A percentile compares a stretch with the other conserved stretches of the same genome.
Conservation (phyloP, 1,140 invertebrate species). For the Cherax destructor region DNA sequence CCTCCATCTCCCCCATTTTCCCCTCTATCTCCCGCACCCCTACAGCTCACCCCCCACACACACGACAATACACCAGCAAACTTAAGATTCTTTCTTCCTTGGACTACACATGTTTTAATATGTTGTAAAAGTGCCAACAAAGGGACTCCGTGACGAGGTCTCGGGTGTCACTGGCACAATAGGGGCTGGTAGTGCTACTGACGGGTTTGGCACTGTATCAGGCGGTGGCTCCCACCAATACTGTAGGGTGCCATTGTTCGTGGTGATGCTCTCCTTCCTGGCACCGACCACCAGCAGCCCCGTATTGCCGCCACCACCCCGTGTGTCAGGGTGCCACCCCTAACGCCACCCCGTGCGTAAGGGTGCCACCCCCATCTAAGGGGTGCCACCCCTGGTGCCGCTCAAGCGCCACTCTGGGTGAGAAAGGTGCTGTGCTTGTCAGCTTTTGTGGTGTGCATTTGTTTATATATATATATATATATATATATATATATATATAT, state of each 20-base stretch:
- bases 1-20: neutral
- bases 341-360: neutral
- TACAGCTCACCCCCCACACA: neutral
- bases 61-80: too few relatives aligned
- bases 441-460: neutral
- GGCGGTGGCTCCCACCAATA: neutral
- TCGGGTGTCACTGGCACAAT: constrained; percentile 15
- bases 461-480: neutral
- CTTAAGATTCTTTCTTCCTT: neutral
- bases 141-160: neutral
- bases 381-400: neutral
- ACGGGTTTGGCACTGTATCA: constrained; percentile 27
- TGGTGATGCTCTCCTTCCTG: neutral
- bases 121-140: constrained; percentile 30
- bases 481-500: neutral
- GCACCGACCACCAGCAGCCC: neutral
- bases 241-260: constrained; percentile 15
- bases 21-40: neutral
- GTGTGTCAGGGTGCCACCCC: neutral
- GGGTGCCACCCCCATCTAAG: neutral
- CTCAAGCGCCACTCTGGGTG: neutral
- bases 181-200: neutral
- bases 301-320: too few relatives aligned
- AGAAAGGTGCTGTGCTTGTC: neutral
- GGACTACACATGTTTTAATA: neutral